Base-by-base conservation (phyloP, 2,113 vertebrate genomes). In the Haemorhous mexicanus region DNA sequence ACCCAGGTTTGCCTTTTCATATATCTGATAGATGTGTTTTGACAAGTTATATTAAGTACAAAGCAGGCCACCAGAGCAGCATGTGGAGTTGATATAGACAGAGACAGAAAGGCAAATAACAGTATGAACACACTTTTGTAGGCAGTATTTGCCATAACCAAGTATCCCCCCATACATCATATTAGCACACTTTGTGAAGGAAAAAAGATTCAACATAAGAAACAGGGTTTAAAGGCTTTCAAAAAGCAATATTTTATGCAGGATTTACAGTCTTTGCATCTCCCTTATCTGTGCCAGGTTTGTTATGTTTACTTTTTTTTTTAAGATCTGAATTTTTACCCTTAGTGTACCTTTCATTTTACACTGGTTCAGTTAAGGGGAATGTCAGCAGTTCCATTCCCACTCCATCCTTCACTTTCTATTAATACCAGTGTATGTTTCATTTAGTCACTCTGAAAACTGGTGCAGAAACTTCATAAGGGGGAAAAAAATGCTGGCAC, bases 1-100 rank as follows among this genome's bases (percentile, higher is more conserved):
- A 98, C 98, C 98, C 98, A 98, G 95, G 93, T 96, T 98, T 98
- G 94, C 89, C 87, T 97, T 97, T 97, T 97, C 41, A 80, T 95
- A 90, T 95, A 91, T 94, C 97, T 97, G 98, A 98, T 98, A 98
- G 98, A 98, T 98, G 96, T 97, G 97, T 98, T 98, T 98, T 98
- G 98, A 98, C 98, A 98, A 98, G 97, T 97, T 98, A 97, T 98
- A 98, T 98, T 98, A 98, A 98, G 97, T 98, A 98, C 98, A 98
- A 98, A 98, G 98, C 95, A 95, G 89, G 97, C 97, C 98, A 98
- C 97, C 87, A 92, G 97, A 97, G 96, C 96, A 96, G 98, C 97
- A 98, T 97, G 97, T 98, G 98, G 97, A 98, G 97, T 97, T 98
- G 97, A 98, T 98, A 96, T 94, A 98, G 97, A 55, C 66, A 66